Evolutionary conservation across 2,797 vertebrate genomes (phyloP), one percentile per base, ranked within the genome.

Genomic region (Malacoraja senta): DNA sequence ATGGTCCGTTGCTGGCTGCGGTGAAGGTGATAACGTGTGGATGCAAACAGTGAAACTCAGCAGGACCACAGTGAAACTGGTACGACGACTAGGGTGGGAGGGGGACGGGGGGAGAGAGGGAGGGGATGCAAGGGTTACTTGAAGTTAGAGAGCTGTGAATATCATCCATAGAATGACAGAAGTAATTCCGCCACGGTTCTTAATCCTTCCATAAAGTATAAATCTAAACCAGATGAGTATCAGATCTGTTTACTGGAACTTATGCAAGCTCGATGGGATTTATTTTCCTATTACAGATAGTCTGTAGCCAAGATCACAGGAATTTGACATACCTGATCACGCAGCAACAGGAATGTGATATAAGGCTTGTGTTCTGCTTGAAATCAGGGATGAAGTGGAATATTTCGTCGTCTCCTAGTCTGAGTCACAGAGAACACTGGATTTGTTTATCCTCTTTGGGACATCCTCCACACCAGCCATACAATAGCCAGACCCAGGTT

Each of bases 201-300:
- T 15, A 26, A 35, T 9, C 65, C 26, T 90, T 71, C 10, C 35
- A 72, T 38, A 91, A 72, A 72, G 53, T 32, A 72, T 35, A 91
- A 79, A 91, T 72, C 68, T 44, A 72, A 91, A 91, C 74, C 88
- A 91, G 65, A 91, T 72, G 17, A 17, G 88, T 35, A 44, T 91
- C 15, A 38, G 63, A 24, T 71, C 65, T 91, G 21, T 38, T 72
- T 26, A 26, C 65, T 38, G 68, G 17, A 91, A 71, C 32, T 91
- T 72, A 38, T 44, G 44, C 8, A 65, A 91, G 88, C 32, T 72
- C 38, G 88, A 32, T 74, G 35, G 68, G 7, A 68, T 91, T 68
- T 19, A 19, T 38, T 91, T 76, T 19, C 38, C 76, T 76, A 17
- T 92, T 74, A 74, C 72, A 91, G 68, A 92, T 92, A 24, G 44